phyloP scores from a whole-genome alignment of 2,113 vertebrate genomes.

The Serinus canaria region DNA sequence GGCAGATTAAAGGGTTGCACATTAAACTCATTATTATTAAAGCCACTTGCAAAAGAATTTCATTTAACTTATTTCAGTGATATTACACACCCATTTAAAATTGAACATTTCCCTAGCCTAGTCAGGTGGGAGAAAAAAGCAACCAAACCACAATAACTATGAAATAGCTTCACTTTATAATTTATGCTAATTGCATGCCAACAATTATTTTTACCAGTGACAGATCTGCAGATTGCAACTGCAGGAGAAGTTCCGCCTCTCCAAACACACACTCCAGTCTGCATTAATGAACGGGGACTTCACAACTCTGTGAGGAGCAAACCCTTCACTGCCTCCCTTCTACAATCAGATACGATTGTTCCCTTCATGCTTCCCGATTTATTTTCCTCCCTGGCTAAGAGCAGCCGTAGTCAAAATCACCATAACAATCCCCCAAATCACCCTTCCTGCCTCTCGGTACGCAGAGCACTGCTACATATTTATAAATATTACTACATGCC shows the following conservation, averaged over 20 bases:
- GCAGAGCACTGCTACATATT: neutral
- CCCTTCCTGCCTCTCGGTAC: neutral
- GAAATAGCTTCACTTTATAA: neutral
- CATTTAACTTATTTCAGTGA: neutral
- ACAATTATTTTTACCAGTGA: slow-evolving; percentile 54
- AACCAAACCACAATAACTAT: neutral
- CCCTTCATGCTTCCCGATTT: slow-evolving; percentile 27
- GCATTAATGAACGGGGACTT: neutral
- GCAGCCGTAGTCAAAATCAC: neutral
- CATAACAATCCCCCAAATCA: neutral
- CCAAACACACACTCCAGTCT: neutral
- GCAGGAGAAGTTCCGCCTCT: neutral
- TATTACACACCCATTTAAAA: neutral
- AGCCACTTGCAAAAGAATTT: neutral
- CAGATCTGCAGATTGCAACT: slow-evolving; percentile 37
- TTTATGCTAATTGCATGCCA: neutral
- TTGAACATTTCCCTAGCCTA: neutral
- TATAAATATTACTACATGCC: neutral
- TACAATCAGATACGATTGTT: slow-evolving; percentile 16
- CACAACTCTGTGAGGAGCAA: slow-evolving; percentile 35
- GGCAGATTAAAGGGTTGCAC: neutral
- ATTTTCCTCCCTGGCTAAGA: slow-evolving; percentile 38
- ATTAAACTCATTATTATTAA: neutral
- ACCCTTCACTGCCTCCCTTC: slow-evolving; percentile 34
- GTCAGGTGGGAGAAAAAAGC: neutral